A percentile compares a stretch with the other conserved stretches of the same genome.
These are phyloP conservation scores for Littorina saxatilis DNA, from an alignment of 1,140 invertebrate species.

Conservation along the genomic window DNA sequence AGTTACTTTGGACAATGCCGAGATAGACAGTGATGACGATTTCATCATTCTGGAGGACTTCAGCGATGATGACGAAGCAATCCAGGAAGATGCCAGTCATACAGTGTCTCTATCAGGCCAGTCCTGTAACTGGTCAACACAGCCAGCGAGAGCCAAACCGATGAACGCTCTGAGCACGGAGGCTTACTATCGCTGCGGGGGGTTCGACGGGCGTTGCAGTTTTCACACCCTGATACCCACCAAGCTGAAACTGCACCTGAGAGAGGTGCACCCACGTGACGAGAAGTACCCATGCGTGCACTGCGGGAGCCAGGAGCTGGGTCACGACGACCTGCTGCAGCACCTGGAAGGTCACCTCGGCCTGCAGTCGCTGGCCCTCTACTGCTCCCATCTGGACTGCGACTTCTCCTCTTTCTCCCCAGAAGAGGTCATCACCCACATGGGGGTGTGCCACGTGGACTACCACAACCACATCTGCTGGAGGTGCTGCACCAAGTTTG, in stretches of 20 bases:
- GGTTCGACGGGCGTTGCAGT: not conserved
- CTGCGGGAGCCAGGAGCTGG: constrained; percentile 3
- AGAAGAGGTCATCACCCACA: not conserved
- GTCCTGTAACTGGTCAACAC: not conserved
- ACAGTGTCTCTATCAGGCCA: constrained; percentile 2
- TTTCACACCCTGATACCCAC: not conserved
- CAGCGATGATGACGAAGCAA: too few species aligned
- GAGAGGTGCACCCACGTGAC: not conserved
- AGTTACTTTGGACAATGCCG: too few species aligned
- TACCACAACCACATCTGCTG: not conserved
- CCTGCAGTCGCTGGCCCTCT: not conserved
- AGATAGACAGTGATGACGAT: too few species aligned
- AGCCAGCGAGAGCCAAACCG: not conserved
- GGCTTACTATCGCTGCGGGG: constrained; percentile 3
- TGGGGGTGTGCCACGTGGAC: not conserved
- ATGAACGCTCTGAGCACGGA: not conserved
- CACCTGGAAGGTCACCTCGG: constrained; percentile 11
- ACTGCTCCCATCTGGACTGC: not conserved
- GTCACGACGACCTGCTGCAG: not conserved
- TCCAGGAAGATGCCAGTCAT: too few species aligned
- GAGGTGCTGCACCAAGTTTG: not conserved
- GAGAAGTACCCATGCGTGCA: constrained; percentile 8
- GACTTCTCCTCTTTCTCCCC: not conserved
- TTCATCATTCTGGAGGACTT: too few species aligned
- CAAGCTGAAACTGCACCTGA: constrained; percentile 8